Conservation (phyloP, 2,797 vertebrate genomes). For the Rhabdomys pumilio region DNA sequence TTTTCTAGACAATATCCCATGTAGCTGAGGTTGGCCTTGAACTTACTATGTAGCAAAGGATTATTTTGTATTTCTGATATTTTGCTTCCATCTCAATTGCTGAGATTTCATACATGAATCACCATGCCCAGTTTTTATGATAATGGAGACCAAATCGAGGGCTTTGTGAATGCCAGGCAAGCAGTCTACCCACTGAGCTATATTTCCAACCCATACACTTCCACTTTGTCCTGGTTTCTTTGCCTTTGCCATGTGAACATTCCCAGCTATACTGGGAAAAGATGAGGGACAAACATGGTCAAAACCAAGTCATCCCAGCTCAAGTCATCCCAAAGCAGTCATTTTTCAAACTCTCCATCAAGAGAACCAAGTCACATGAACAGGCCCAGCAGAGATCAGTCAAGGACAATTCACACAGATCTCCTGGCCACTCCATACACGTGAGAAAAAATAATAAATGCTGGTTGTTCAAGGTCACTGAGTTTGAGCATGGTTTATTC, state of each 20-base stretch:
- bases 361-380: neutral
- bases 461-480: neutral
- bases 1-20: neutral
- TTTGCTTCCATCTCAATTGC: neutral
- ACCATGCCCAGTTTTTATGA: neutral
- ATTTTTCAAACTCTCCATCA: neutral
- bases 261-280: neutral
- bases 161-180: neutral
- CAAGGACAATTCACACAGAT: neutral
- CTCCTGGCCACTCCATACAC: neutral
- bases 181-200: neutral
- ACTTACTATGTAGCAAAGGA: neutral
- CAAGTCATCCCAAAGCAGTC: constrained; percentile 6
- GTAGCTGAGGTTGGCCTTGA: neutral
- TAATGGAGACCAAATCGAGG: neutral
- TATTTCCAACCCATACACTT: neutral
- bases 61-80: neutral
- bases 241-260: neutral
- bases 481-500: neutral
- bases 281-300: neutral
- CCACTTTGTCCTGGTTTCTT: neutral
- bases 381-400: neutral
- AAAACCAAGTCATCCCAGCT: neutral
- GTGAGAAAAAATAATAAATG: neutral
- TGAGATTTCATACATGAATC: neutral